A percentile compares a stretch with the other conserved stretches of the same genome.
Evolutionary conservation across 2,797 vertebrate species (phyloP).

Genomic region (Halcyon smyrnensis): DNA sequence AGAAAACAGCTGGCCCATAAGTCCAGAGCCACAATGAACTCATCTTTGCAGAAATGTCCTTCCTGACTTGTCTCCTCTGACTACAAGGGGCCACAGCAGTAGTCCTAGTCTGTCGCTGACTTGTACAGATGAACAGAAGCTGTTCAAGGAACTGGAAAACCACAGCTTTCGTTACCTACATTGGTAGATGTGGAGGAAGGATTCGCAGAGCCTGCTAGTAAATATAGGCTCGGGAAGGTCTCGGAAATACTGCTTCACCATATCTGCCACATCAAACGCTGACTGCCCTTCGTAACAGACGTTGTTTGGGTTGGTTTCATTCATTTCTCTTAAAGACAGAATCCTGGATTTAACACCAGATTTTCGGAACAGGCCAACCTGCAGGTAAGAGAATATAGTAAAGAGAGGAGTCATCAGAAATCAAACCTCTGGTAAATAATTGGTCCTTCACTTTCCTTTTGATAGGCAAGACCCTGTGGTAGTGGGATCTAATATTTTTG

Average conservation of each 20-base stretch:
- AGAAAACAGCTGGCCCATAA: neutral
- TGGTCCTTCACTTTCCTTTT: neutral
- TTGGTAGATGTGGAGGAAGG: conserved; percentile 91
- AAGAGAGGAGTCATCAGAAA: neutral
- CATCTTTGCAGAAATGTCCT: neutral
- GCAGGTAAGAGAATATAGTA: neutral
- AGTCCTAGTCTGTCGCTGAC: neutral
- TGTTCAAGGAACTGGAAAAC: neutral
- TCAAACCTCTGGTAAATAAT: neutral
- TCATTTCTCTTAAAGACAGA: conserved; percentile 86
- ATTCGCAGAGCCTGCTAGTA: conserved; percentile 86
- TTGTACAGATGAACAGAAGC: neutral
- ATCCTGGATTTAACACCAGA: conserved; percentile 91
- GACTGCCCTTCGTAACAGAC: conserved; percentile 85
- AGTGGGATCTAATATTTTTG: neutral
- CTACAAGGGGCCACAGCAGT: too few species aligned
- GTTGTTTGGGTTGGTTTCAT: conserved; percentile 80
- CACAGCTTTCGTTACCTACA: conserved; percentile 75
- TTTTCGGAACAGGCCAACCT: conserved; percentile 91
- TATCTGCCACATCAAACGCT: conserved; percentile 90
- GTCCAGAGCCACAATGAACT: neutral
- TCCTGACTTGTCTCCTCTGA: neutral
- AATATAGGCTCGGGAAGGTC: conserved; percentile 90
- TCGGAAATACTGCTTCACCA: conserved; percentile 92
- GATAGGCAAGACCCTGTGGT: too few species aligned